These are phyloP conservation scores for Tenthredo notha DNA, from an alignment of 2,888 invertebrate species.

Conservation along the genomic window DNA sequence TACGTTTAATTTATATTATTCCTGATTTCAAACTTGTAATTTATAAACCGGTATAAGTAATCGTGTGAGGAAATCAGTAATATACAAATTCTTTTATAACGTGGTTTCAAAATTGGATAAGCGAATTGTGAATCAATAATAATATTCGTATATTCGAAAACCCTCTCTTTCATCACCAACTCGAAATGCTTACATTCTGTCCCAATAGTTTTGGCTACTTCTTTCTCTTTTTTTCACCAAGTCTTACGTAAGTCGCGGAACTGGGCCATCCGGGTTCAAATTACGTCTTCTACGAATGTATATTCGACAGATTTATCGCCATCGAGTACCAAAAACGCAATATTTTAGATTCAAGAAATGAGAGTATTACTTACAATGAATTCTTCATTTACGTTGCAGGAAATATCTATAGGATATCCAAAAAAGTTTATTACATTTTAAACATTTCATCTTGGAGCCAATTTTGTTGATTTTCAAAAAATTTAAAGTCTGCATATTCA, in stretches of 20 bases:
- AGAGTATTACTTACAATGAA: background rate
- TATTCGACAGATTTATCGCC: slow-evolving; percentile 12
- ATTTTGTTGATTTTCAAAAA: no score
- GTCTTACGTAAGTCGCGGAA: slow-evolving; percentile 1
- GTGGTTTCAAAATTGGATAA: background rate
- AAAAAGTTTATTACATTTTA: background rate
- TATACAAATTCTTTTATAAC: background rate
- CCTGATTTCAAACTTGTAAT: background rate
- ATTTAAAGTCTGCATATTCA: no score
- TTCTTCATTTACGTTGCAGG: background rate
- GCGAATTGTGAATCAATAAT: background rate
- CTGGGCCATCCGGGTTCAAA: slow-evolving; percentile 26
- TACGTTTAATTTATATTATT: background rate
- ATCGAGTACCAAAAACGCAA: slow-evolving; percentile 10
- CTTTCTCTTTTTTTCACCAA: slow-evolving; percentile 46
- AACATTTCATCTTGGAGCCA: no score
- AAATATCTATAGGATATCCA: background rate
- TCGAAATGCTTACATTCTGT: background rate
- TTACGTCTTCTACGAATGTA: background rate
- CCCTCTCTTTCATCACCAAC: background rate
- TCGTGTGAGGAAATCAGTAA: no score
- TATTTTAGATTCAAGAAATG: background rate
- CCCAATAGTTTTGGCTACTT: background rate
- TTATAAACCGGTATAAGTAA: background rate
- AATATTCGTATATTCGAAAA: background rate